Evolutionary conservation across 2,797 vertebrate species (phyloP).

Genomic region (Gouania willdenowi): DNA sequence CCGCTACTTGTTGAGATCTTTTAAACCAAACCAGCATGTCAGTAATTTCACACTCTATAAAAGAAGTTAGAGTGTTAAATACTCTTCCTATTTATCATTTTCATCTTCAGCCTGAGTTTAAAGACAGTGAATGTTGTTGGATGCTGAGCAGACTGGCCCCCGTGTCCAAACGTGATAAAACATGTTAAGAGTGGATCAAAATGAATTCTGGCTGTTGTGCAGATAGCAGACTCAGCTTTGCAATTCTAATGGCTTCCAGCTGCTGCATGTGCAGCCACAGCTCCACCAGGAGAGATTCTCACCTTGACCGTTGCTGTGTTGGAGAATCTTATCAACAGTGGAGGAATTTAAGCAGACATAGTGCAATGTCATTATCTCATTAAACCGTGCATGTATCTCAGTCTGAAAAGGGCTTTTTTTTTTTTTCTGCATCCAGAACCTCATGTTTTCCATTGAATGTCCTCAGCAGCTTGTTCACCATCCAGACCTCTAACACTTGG

Average conservation of each 20-base stretch:
- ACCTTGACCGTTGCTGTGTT: constrained; percentile 37
- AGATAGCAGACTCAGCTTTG: constrained; percentile 27
- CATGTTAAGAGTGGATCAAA: constrained; percentile 40
- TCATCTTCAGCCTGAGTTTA: not conserved
- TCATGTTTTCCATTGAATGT: constrained; percentile 53
- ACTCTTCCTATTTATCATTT: too few relatives aligned
- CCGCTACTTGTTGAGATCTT: too few relatives aligned
- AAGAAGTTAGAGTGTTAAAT: too few relatives aligned
- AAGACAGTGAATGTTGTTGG: constrained; percentile 7
- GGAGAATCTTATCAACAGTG: constrained; percentile 15
- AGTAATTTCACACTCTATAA: too few relatives aligned
- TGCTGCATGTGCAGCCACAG: constrained; percentile 41
- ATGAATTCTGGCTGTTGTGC: constrained; percentile 21
- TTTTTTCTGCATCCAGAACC: constrained; percentile 46
- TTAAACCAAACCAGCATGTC: too few relatives aligned
- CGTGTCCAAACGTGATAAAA: constrained; percentile 46
- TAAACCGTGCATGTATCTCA: not conserved
- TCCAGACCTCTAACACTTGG: constrained; percentile 56
- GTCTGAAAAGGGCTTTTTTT: constrained; percentile 18
- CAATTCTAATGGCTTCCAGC: constrained; percentile 47
- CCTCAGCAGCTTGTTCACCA: constrained; percentile 36
- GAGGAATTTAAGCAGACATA: not conserved
- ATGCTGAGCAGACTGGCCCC: constrained; percentile 14
- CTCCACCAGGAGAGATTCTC: constrained; percentile 30
- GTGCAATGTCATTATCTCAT: not conserved